These are phyloP conservation scores for Epinephelus lanceolatus DNA, from an alignment of 2,113 vertebrate genomes.

Conservation along the genomic window DNA sequence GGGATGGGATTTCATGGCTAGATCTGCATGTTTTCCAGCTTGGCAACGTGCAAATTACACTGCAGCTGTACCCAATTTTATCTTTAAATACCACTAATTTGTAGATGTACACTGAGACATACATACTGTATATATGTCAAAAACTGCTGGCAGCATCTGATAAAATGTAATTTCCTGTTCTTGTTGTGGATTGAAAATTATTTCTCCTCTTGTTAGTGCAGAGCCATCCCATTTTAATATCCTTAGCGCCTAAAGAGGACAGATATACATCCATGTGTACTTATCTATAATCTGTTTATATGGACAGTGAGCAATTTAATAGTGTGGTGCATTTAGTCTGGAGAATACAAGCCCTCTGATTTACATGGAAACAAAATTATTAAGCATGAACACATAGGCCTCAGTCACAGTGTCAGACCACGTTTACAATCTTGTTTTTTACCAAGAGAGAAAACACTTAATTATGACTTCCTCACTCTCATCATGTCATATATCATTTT, in stretches of 20 bases:
- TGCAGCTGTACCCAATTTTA: neutral
- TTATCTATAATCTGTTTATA: neutral
- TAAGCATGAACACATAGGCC: neutral
- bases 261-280: neutral
- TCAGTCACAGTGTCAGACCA: neutral
- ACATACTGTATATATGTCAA: neutral
- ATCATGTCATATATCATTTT: conserved; percentile 24
- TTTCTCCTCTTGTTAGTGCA: neutral
- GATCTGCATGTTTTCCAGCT: neutral
- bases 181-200: neutral
- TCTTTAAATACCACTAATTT: neutral
- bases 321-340: neutral
- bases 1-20: conserved; percentile 29
- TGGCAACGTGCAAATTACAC: neutral
- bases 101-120: neutral
- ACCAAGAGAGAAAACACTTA: neutral
- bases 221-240: neutral
- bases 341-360: neutral
- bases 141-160: neutral
- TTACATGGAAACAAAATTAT: neutral
- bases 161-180: neutral
- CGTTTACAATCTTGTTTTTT: neutral
- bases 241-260: neutral
- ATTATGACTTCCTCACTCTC: conserved; percentile 20
- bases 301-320: neutral